Evolutionary conservation across 2,113 vertebrate genomes (phyloP), one percentile per base, ranked within the genome.

Genomic region (Dendrocopos noguchii): DNA sequence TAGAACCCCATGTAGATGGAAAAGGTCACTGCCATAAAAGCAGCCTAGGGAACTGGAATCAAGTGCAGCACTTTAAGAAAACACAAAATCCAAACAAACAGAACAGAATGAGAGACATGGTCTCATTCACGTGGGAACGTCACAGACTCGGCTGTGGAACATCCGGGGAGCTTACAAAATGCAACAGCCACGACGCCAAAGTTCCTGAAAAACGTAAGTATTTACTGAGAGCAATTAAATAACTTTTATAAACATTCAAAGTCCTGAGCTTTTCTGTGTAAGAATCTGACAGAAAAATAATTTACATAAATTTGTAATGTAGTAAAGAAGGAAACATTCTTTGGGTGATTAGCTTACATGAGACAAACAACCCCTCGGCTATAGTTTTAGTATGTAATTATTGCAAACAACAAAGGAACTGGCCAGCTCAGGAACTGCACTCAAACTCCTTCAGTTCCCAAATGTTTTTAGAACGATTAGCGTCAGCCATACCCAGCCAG

Each of bases 1-100:
- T 1, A 75, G 77, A 46, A 82, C 82, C 94, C 96, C 55, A 52
- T 21, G 6, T 61, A 93, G 77, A 94, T 39, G 52, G 79, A 88
- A 98, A 98, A 98, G 96, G 96, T 97, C 96, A 97, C 14, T 22
- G 90, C 92, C 91, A 97, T 94, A 96, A 98, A 97, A 97, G 94
- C 96, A 86, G 91, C 94, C 90, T 95, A 88, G 96, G 95, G 88
- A 95, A 87, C 84, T 64, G 85, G 78, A 42, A 97, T 90, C 53
- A 80, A 96, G 88, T 20, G 92, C 91, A 94, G 95, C 73, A 31
- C 31, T 21, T 89, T 86, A 92, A 93, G 89, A 90, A 97, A 96
- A 96, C 91, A 91, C 28, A 73, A 93, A 80, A 66, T 75, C 76
- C 95, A 95, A 95, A 97, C 94, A 96, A 92, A 93, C 0, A 2